Conservation (phyloP, 1,140 invertebrate species). For the Oryctes rhinoceros region DNA sequence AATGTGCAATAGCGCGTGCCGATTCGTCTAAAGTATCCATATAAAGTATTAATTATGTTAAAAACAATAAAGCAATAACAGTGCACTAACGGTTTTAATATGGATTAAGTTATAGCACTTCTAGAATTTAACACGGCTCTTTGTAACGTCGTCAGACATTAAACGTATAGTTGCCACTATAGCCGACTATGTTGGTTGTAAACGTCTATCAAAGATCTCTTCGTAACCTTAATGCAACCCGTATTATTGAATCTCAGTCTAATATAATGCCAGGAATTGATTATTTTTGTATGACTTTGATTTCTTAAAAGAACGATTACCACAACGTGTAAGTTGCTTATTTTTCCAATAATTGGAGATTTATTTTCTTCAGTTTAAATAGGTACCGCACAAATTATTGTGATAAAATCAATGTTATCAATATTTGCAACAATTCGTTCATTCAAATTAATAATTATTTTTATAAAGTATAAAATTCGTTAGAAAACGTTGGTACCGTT, state of each 20-base stretch:
- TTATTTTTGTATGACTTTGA: not conserved
- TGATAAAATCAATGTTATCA: conserved; percentile 21
- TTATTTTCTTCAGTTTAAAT: not conserved
- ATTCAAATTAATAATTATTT: not conserved
- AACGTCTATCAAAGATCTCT: not conserved
- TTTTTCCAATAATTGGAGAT: not conserved
- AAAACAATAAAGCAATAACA: no score
- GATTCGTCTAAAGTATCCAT: no score
- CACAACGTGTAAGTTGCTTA: not conserved
- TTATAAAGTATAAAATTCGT: no score
- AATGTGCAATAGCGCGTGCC: no score
- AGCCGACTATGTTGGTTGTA: not conserved
- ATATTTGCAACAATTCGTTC: not conserved
- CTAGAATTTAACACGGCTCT: no score
- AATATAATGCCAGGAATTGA: not conserved
- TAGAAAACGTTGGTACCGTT: no score
- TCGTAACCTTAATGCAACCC: not conserved
- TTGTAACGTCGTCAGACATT: no score
- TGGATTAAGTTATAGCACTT: no score
- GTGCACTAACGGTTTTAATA: no score
- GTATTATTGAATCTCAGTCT: conserved; percentile 17
- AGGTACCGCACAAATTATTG: not conserved
- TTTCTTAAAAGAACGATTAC: conserved; percentile 12
- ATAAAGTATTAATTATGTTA: no score
- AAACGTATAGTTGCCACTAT: no score